Conservation (phyloP, 2,797 vertebrate genomes). For the Gallirallus australis region DNA sequence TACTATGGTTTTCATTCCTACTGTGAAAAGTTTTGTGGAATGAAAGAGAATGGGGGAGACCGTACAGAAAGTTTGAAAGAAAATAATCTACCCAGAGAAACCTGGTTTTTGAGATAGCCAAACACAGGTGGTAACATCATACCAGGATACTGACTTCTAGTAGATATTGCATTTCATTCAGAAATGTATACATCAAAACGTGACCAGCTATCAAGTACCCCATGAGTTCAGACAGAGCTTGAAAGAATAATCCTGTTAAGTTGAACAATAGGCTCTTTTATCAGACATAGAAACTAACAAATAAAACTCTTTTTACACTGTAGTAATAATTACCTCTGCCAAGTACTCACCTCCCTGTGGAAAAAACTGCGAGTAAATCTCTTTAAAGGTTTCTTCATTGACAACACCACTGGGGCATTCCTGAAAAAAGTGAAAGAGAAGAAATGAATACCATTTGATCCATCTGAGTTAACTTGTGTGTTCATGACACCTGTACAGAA, state of each 20-base stretch:
- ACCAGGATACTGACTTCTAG: background rate
- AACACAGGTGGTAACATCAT: background rate
- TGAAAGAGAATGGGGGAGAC: background rate
- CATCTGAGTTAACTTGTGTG: background rate
- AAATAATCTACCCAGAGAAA: background rate
- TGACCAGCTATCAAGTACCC: background rate
- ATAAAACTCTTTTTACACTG: background rate
- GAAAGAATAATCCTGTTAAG: background rate
- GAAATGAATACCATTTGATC: background rate
- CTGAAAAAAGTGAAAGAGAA: slow-evolving; percentile 76
- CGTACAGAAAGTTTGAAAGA: background rate
- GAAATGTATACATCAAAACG: background rate
- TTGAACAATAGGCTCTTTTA: background rate
- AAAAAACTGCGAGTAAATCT: slow-evolving; percentile 98
- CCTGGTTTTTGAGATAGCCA: background rate
- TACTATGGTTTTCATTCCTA: background rate
- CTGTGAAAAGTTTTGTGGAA: background rate
- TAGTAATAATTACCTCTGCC: background rate
- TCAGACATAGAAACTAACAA: background rate
- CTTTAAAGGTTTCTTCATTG: slow-evolving; percentile 98
- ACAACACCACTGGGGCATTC: slow-evolving; percentile 98
- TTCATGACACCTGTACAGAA: background rate
- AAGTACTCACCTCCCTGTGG: slow-evolving; percentile 94
- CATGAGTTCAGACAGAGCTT: background rate
- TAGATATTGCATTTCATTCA: background rate